Evolutionary conservation across 2,888 invertebrate genomes (phyloP).

Genomic region (Dioctria linearis): DNA sequence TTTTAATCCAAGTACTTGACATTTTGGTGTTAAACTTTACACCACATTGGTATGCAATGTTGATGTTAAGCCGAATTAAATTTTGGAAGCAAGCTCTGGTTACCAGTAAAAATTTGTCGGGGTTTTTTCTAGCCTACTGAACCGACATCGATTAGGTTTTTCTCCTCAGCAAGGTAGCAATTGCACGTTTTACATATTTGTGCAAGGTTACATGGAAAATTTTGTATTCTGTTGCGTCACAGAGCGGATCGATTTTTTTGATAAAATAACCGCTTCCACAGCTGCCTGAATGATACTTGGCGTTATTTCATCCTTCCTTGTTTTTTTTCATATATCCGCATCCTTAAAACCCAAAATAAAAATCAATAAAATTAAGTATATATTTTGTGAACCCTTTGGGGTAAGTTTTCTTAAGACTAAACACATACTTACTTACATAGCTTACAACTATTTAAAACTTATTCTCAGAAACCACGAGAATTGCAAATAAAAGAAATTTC

Average conservation of each 20-base stretch:
- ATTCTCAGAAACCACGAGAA: too few relatives aligned
- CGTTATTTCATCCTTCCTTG: too few relatives aligned
- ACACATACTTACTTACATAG: too few relatives aligned
- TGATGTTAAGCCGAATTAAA: not conserved
- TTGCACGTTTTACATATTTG: not conserved
- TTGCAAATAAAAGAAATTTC: too few relatives aligned
- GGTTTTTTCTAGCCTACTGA: not conserved
- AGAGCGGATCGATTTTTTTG: conserved; percentile 2
- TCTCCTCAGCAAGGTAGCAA: not conserved
- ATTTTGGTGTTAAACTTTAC: not conserved
- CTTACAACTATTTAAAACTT: too few relatives aligned
- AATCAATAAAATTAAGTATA: too few relatives aligned
- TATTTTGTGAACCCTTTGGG: too few relatives aligned
- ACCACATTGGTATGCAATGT: not conserved
- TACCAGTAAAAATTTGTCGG: not conserved
- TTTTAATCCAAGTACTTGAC: not conserved
- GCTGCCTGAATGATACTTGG: too few relatives aligned
- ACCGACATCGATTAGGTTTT: not conserved
- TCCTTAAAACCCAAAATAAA: too few relatives aligned
- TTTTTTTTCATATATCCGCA: too few relatives aligned
- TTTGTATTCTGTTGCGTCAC: conserved; percentile 1
- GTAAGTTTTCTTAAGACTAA: too few relatives aligned
- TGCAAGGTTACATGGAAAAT: not conserved
- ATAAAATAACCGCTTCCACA: not conserved
- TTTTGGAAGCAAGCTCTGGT: conserved; percentile 3